A percentile compares a stretch with the other conserved stretches of the same genome.
phyloP scores from a whole-genome alignment of 2,113 vertebrate genomes.

The Psittacula cyanocephala region DNA sequence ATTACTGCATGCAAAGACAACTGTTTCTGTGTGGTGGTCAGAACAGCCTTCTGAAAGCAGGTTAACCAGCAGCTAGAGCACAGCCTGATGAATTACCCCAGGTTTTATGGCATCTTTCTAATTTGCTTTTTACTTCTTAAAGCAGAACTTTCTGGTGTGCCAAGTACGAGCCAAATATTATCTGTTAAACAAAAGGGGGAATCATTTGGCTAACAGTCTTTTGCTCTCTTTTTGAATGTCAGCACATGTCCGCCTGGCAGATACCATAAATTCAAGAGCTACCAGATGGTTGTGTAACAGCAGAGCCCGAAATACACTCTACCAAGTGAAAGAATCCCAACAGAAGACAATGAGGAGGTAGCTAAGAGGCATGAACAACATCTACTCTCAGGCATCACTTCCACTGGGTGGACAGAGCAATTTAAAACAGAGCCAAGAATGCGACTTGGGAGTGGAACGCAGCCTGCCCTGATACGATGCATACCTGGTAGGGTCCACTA shows the following conservation, averaged over 20 bases:
- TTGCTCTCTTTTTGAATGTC: slow-evolving; percentile 56
- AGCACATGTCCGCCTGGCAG: slow-evolving; percentile 60
- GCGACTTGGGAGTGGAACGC: not conserved
- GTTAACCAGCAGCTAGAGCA: not conserved
- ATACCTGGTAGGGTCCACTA: not conserved
- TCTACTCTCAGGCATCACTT: not conserved
- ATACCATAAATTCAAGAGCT: slow-evolving; percentile 22
- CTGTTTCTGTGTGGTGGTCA: not conserved
- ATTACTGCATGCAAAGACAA: not conserved
- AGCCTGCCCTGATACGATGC: not conserved
- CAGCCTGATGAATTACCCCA: not conserved
- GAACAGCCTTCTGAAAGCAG: not conserved
- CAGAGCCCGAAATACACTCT: not conserved
- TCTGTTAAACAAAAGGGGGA: slow-evolving; percentile 9
- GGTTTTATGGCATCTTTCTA: not conserved
- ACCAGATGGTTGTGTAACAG: slow-evolving; percentile 56
- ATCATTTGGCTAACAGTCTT: slow-evolving; percentile 47
- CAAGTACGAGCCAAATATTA: slow-evolving; percentile 2
- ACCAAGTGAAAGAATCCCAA: not conserved
- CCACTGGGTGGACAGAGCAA: not conserved
- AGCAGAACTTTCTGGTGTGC: not conserved
- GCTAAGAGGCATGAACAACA: not conserved
- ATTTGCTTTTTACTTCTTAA: not conserved
- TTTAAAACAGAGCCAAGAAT: not conserved
- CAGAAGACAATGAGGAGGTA: not conserved